phyloP scores from a whole-genome alignment of 2,888 invertebrate genomes.

The Megastigmus dorsalis region DNA sequence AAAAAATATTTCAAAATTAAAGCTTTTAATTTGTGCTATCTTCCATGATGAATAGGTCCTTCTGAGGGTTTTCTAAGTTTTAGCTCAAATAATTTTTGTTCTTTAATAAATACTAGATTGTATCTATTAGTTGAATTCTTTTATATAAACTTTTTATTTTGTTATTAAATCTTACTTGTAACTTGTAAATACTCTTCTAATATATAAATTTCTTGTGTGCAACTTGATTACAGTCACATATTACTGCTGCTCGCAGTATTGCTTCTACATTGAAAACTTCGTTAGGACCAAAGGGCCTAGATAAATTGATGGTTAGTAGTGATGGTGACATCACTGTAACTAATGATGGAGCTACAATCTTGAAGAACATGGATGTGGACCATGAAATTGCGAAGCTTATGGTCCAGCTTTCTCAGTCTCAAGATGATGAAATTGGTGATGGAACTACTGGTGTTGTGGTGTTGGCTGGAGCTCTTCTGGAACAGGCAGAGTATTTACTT shows the following conservation, averaged over 20 bases:
- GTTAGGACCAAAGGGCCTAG: conserved; percentile 96
- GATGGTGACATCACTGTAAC: conserved; percentile 99
- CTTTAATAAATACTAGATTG: no score
- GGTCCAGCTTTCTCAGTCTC: conserved; percentile 98
- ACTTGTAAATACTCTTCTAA: neutral
- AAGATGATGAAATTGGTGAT: conserved; percentile 99
- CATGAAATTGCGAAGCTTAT: conserved; percentile 98
- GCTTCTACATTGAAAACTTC: conserved; percentile 93
- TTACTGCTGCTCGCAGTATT: conserved; percentile 95
- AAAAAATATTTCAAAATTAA: neutral
- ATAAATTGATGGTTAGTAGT: conserved; percentile 97
- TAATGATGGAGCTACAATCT: conserved; percentile 99
- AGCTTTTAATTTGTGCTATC: neutral
- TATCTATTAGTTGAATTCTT: no score
- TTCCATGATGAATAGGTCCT: neutral
- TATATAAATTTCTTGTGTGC: neutral
- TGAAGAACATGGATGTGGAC: conserved; percentile 99
- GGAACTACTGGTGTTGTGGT: conserved; percentile 99
- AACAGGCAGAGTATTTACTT: conserved; percentile 93
- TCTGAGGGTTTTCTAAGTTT: conserved; percentile 20
- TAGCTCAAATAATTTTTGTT: no score
- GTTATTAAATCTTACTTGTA: no score
- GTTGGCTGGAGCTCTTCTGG: conserved; percentile 90
- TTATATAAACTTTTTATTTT: no score
- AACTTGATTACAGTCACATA: conserved; percentile 88